phyloP scores from a whole-genome alignment of 2,797 vertebrate genomes.

The Cuculus canorus region DNA sequence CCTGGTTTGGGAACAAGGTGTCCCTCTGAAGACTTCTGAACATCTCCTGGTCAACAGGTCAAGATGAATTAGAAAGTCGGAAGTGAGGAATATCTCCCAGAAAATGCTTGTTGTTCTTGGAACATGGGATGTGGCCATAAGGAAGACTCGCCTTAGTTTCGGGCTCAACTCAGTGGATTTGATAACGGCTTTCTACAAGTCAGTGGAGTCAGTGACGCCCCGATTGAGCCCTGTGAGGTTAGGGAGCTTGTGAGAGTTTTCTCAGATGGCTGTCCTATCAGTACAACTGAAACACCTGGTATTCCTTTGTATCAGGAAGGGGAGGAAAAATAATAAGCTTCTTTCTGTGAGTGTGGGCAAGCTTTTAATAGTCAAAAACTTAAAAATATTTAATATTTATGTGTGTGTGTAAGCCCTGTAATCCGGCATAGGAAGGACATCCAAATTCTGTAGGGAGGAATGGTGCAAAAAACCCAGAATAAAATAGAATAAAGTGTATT shows the following conservation, averaged over 20 bases:
- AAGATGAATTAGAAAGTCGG: neutral
- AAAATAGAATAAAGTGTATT: neutral
- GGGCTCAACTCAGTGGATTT: neutral
- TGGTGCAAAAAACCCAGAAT: neutral
- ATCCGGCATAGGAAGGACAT: neutral
- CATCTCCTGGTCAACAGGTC: neutral
- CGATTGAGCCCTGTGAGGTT: neutral
- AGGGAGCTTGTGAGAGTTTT: neutral
- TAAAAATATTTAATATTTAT: too few species aligned
- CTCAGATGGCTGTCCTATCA: fast-evolving
- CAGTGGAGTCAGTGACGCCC: neutral
- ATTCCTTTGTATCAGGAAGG: neutral
- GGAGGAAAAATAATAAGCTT: neutral
- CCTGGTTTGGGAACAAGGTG: fast-evolving
- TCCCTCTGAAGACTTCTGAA: neutral
- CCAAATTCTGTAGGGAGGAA: neutral
- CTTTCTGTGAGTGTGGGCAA: neutral
- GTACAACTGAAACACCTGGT: neutral
- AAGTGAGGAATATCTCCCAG: neutral
- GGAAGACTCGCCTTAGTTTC: neutral
- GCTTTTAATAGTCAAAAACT: neutral
- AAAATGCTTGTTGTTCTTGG: neutral
- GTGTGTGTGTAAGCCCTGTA: neutral
- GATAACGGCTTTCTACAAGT: neutral
- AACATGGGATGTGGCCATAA: neutral